Conservation (phyloP, 2,797 vertebrate species). For the Pantherophis alleghaniensis region DNA sequence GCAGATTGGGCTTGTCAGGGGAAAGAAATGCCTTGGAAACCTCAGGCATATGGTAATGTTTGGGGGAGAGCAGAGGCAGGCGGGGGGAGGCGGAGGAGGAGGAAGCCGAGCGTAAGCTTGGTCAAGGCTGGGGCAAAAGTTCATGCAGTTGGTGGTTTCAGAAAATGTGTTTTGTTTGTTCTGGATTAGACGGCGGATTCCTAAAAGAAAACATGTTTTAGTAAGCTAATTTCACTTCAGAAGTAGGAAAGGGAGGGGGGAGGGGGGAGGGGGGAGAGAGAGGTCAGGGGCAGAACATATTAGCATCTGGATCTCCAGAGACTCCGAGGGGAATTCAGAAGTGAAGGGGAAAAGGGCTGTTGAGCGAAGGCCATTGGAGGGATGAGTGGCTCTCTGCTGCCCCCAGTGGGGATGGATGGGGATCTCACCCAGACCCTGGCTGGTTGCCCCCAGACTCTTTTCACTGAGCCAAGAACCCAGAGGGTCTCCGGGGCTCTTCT, state of each 20-base stretch:
- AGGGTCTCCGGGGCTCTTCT: not conserved
- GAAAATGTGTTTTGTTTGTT: conserved; percentile 68
- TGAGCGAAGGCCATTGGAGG: not conserved
- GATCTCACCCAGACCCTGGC: not conserved
- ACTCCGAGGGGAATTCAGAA: conserved; percentile 30
- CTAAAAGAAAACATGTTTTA: conserved; percentile 62
- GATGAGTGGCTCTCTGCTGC: not conserved
- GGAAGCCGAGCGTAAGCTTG: conserved; percentile 29
- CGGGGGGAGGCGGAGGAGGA: conserved; percentile 10
- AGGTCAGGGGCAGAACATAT: conserved; percentile 55
- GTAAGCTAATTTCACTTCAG: conserved; percentile 58
- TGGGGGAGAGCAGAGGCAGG: not conserved
- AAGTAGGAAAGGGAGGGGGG: not conserved
- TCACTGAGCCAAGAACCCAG: not conserved
- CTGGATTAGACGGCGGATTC: conserved; percentile 63
- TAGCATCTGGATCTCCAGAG: conserved; percentile 47
- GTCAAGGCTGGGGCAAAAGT: conserved; percentile 69
- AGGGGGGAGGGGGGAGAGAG: conserved; percentile 22
- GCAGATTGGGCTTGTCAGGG: conserved; percentile 56
- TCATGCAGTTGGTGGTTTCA: conserved; percentile 64
- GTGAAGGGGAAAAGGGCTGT: not conserved
- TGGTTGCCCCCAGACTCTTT: not conserved
- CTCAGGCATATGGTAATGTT: conserved; percentile 45
- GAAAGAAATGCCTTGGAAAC: conserved; percentile 62
- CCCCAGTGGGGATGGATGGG: not conserved